Base-by-base conservation (phyloP, 2,113 vertebrate species). In the Myodes glareolus region DNA sequence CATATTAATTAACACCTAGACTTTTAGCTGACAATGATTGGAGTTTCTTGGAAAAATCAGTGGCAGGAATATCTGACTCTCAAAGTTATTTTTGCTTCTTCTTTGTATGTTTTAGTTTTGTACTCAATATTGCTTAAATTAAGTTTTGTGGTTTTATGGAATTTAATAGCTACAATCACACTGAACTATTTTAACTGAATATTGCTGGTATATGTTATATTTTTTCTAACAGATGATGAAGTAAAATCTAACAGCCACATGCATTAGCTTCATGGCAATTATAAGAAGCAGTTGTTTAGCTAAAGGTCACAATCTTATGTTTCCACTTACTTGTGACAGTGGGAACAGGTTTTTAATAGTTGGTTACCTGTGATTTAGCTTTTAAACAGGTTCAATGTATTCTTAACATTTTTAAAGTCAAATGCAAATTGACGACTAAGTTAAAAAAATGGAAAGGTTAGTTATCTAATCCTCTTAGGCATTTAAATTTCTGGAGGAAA, bases 161-260 rank as follows among this genome's bases (percentile, higher is more conserved):
- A 97, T 97, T 98, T 98, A 98, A 98, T 97, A 98, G 45, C n/a
- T 96, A 39, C 97, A 98, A 98, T 97, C 65, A 90, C 70, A 94
- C 10, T 6, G 29, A 98, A 95, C 63, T 96, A 92, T 92, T 97
- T 88, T 95, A 98, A 97, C 36, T 65, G 27, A 78, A 68, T 91
- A 97, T 72, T 94, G 94, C 90, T 97, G 94, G 97, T 47, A 63
- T 73, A 95, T 91, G 92, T 82, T 87, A 93, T 94, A 92, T 96
- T 91, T 98, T 98, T 98, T 97, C 58, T 97, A 98, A 85, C 88
- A 96, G 1, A 95, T 92, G 94, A 86, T 98, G 92, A 96, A 97
- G 97, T 98, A 93, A 95, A 97, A 94, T 88, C 73, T 89, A 97
- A 97, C 21, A 95, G 92, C 77, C 89, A 81, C 52, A 90, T 96